Base-by-base conservation (phyloP, 2,113 vertebrate genomes). In the Microtus ochrogaster region DNA sequence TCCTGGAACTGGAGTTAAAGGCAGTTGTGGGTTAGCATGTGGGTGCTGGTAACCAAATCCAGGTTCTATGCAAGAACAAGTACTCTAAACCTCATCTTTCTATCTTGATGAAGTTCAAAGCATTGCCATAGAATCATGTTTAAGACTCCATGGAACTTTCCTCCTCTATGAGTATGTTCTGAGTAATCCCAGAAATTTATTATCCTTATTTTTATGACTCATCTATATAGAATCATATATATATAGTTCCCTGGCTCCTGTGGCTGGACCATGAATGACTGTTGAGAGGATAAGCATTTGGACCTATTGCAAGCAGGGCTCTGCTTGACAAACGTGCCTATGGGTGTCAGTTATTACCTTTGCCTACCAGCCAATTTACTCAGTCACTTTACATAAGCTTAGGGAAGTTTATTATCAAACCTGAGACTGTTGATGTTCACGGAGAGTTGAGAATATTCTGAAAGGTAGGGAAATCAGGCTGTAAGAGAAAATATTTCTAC, bases 41-140 rank as follows among this genome's bases (percentile, higher is more conserved):
- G 7, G 24, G 58, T 83, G 7, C n/a, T 83, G n/a, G 55, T 41
- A 63, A 28, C n/a, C 7, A 41, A 61, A 41, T 30, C n/a, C 13
- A 83, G 6, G 24, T 63, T 63, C 55, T 63, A 7, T 63, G 81
- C 39, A 63, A 41, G n/a, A 83, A 30, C n/a, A 41, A 26, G 24
- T 83, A 14, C 24, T 30, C 58, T 63, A 30, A 61, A 63, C 58
- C n/a, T 83, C 30, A 77, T 63, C 88, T 92, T 47, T 89, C 30
- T n/a, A 21, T 76, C 92, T 93, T 94, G 93, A 94, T 84, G 72
- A 97, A 81, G 4, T 79, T n/a, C 65, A 17, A 41, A 70, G 22
- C 10, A 89, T 66, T 91, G 30, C 13, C 33, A 61, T 4, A 65
- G n/a, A 83, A 76, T 89, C 92, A 41, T 55, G n/a, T 74, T 94